These are phyloP conservation scores for Linyphia triangularis DNA, from an alignment of 2,888 invertebrate genomes.

Conservation along the genomic window DNA sequence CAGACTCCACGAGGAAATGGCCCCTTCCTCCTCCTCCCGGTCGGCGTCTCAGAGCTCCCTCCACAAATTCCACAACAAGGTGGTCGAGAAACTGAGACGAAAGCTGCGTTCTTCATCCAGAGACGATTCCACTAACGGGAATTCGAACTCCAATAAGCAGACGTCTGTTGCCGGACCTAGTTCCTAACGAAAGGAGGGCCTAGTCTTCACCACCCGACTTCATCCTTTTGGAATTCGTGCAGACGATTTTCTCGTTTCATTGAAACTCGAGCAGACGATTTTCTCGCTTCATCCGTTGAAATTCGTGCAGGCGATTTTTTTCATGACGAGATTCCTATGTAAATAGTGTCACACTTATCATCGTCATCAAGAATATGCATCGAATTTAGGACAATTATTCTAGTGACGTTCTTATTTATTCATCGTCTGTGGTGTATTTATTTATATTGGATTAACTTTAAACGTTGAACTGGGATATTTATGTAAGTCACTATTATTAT, in stretches of 20 bases:
- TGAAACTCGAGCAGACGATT: too few species aligned
- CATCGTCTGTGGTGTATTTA: neutral
- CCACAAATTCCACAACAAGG: conserved; percentile 89
- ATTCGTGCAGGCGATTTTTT: too few species aligned
- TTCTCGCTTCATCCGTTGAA: neutral
- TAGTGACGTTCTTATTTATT: conserved; percentile 10
- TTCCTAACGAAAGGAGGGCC: neutral
- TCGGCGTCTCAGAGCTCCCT: conserved; percentile 83
- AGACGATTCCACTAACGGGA: neutral
- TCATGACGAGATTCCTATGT: conserved; percentile 8
- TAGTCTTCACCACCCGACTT: neutral
- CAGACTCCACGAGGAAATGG: conserved; percentile 11
- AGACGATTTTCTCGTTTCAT: neutral
- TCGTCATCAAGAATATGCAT: neutral
- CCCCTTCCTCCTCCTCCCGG: conserved; percentile 52
- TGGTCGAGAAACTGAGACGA: conserved; percentile 88
- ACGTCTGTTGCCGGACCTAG: neutral
- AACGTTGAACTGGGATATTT: neutral
- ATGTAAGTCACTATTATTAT: neutral
- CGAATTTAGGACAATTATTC: conserved; percentile 12
- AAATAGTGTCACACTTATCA: neutral
- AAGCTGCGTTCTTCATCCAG: conserved; percentile 81
- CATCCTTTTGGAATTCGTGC: neutral
- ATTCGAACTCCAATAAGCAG: neutral
- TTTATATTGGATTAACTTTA: neutral